Percentiles rank a stretch among this genome's conserved stretches.
These are phyloP conservation scores for Xiphophorus couchianus DNA, from an alignment of 2,113 vertebrate species.

Conservation along the genomic window DNA sequence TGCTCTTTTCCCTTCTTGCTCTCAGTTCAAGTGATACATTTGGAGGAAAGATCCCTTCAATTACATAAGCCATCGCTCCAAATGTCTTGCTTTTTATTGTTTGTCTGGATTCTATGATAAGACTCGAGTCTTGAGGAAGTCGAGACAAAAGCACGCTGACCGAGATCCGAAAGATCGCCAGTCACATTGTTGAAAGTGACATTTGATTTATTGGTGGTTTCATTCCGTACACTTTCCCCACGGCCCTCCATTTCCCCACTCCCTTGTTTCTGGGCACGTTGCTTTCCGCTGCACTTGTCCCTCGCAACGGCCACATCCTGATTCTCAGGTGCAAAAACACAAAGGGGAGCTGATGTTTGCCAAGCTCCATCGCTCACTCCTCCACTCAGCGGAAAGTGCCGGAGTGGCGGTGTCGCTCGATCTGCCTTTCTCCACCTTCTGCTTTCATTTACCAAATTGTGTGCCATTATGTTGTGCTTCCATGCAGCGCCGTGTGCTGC, in stretches of 20 bases:
- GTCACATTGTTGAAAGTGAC: conserved; percentile 59
- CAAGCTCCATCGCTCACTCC: conserved; percentile 22
- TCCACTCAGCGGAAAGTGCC: conserved; percentile 11
- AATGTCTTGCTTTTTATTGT: conserved; percentile 48
- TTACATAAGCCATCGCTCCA: conserved; percentile 1
- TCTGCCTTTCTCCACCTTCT: neutral
- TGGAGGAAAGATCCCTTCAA: neutral
- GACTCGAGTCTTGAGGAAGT: conserved; percentile 27
- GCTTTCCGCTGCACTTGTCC: conserved; percentile 42
- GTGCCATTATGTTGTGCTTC: conserved; percentile 3
- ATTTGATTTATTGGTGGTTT: conserved; percentile 48
- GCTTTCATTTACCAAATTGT: conserved; percentile 29
- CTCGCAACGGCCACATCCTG: conserved; percentile 55
- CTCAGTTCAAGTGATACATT: too few species aligned
- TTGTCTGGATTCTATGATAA: conserved; percentile 46
- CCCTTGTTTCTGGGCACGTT: conserved; percentile 28
- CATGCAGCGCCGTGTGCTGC: neutral
- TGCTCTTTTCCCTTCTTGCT: too few species aligned
- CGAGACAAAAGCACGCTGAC: neutral
- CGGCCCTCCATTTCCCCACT: conserved; percentile 47
- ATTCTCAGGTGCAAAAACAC: conserved; percentile 45
- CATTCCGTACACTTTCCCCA: conserved; percentile 25
- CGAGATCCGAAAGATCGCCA: neutral
- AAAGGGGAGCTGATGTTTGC: conserved; percentile 50
- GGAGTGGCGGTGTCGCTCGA: conserved; percentile 9